Evolutionary conservation across 2,113 vertebrate genomes (phyloP), one percentile per base, ranked within the genome.

Genomic region (Trichechus manatus): DNA sequence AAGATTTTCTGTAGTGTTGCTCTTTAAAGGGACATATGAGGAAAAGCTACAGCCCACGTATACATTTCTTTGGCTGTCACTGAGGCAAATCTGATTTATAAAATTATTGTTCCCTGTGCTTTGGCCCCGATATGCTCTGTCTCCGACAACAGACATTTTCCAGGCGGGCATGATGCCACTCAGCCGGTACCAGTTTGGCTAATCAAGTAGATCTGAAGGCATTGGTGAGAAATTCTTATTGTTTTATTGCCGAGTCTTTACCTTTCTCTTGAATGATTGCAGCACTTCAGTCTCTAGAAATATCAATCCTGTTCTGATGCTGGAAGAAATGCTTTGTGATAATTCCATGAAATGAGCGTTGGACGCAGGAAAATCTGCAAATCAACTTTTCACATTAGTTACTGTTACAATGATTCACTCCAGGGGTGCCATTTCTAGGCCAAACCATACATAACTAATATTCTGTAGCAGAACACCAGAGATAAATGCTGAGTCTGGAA

Each of bases 351-450:
- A 95, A 94, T 47, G 70, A 93, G 19, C 66, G 82, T 94, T 90
- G 79, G 77, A 93, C 79, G 75, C 56, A 92, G 47, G 72, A 53
- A 97, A 97, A 94, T 92, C 56, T 96, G 47, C 36, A 96, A 93
- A 97, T 88, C 78, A 68, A 83, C 78, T 85, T 93, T 94, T 94
- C 89, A 91, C 89, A 78, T 97, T 94, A 72, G 68, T 93, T 96
- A 44, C 25, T 95, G 33, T 87, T 97, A 94, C 39, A 97, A 56
- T 9, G 22, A 77, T 88, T 96, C 93, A 95, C 83, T 75, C 15
- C 89, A 95, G 64, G 90, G 93, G 47, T 97, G 44, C 39, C 80
- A 78, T 96, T 97, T 96, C 75, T 88, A 94, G 78, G 74, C 83
- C 80, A 97, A 88, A 95, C 5, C 80, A 83, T 64, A 89, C 3